A percentile compares a stretch with the other conserved stretches of the same genome.
These are phyloP conservation scores for Xylocopa sonorina DNA, from an alignment of 1,140 invertebrate species.

Conservation along the genomic window DNA sequence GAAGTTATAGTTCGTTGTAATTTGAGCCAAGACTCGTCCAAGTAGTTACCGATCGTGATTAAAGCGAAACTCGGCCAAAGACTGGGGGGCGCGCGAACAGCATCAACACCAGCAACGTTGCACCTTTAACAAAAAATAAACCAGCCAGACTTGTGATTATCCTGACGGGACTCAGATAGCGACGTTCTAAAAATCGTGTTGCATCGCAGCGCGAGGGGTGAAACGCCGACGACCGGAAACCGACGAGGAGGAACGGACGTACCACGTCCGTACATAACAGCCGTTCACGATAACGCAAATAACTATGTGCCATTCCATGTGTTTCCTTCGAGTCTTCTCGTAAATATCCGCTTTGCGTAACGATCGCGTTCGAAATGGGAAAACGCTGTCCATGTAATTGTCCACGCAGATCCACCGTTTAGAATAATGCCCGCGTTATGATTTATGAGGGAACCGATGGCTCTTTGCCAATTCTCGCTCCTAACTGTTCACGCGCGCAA, in stretches of 20 bases:
- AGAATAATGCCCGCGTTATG: not conserved
- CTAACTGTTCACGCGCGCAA: not conserved
- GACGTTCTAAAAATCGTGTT: conserved; percentile 25
- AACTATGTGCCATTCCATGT: conserved; percentile 13
- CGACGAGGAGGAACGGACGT: conserved; percentile 11
- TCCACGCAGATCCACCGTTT: not conserved
- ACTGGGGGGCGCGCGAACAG: conserved; percentile 36
- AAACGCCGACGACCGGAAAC: not conserved
- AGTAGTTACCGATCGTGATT: conserved; percentile 51
- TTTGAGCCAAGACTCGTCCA: conserved; percentile 59
- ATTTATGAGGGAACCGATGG: conserved; percentile 1
- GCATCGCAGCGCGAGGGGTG: not conserved
- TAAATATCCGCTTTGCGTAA: not conserved
- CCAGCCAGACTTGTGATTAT: conserved; percentile 27
- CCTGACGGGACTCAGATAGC: conserved; percentile 28
- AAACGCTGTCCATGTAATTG: not conserved
- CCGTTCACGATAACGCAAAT: conserved; percentile 48
- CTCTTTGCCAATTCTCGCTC: not conserved
- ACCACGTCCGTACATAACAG: conserved; percentile 38
- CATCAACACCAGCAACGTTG: conserved; percentile 20
- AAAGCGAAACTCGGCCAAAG: conserved; percentile 40
- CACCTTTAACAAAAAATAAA: conserved; percentile 50
- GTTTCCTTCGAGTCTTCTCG: not conserved
- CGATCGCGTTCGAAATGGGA: not conserved
- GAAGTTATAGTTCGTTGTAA: conserved; percentile 67